Evolutionary conservation across 2,113 vertebrate species (phyloP).

Genomic region (Cavia porcellus): DNA sequence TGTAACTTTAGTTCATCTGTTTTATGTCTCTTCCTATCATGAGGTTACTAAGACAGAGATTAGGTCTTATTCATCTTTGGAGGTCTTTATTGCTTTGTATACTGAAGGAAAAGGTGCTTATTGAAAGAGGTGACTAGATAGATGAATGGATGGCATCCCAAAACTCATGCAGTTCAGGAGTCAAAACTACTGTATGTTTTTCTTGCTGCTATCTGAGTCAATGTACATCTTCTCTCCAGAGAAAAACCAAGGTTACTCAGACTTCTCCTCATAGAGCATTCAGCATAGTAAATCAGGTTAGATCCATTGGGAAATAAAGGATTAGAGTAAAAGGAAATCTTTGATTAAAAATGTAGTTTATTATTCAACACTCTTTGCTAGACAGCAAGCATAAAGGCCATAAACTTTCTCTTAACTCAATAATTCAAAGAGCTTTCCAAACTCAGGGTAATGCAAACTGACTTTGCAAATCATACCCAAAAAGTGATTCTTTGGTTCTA

Average conservation of each 20-base stretch:
- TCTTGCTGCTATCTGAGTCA: constrained; percentile 16
- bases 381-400: constrained; percentile 74
- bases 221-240: constrained; percentile 43
- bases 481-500: constrained; percentile 59
- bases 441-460: constrained; percentile 63
- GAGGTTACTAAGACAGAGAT: constrained; percentile 1
- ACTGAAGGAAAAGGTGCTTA: background rate
- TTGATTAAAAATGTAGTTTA: constrained; percentile 83
- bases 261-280: constrained; percentile 50
- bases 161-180: constrained; percentile 28
- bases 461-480: constrained; percentile 52
- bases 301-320: constrained; percentile 76
- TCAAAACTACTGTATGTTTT: constrained; percentile 30
- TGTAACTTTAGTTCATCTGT: background rate
- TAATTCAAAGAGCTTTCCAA: constrained; percentile 77
- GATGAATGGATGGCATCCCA: background rate
- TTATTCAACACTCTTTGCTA: constrained; percentile 81
- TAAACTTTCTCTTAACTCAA: constrained; percentile 73
- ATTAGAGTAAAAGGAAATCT: constrained; percentile 78
- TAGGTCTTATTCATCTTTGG: background rate
- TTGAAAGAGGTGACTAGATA: background rate
- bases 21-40: background rate
- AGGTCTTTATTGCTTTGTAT: background rate
- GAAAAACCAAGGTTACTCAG: constrained; percentile 55
- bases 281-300: constrained; percentile 71